A percentile compares a stretch with the other conserved stretches of the same genome.
phyloP scores from a whole-genome alignment of 2,888 invertebrate species.

The Hybos culiciformis region DNA sequence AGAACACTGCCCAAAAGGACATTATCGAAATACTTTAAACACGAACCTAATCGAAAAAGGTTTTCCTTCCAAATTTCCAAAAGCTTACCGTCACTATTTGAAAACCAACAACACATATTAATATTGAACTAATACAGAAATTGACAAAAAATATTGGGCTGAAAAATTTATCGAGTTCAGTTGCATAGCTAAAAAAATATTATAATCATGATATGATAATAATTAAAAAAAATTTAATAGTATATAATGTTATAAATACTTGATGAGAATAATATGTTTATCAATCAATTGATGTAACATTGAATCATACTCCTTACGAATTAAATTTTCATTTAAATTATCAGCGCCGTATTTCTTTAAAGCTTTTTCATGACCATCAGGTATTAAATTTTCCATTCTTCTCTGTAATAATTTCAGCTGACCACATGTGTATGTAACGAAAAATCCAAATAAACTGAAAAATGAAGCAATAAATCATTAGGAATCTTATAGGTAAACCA shows the following conservation, averaged over 20 bases:
- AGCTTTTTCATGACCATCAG: slow-evolving; percentile 14
- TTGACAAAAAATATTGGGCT: slow-evolving; percentile 31
- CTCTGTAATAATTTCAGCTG: slow-evolving; percentile 28
- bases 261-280: slow-evolving; percentile 26
- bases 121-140: slow-evolving; percentile 28
- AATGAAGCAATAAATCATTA: too few relatives aligned
- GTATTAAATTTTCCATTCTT: slow-evolving; percentile 21
- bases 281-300: slow-evolving; percentile 21
- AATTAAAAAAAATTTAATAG: not conserved
- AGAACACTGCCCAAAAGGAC: too few relatives aligned
- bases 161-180: slow-evolving; percentile 27
- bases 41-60: too few relatives aligned
- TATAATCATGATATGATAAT: not conserved
- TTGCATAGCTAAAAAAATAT: slow-evolving; percentile 22
- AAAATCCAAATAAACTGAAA: slow-evolving; percentile 33
- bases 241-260: slow-evolving; percentile 18
- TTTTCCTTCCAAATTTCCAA: too few relatives aligned
- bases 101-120: slow-evolving; percentile 35
- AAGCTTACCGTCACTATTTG: slow-evolving; percentile 28
- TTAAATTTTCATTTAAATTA: slow-evolving; percentile 4
- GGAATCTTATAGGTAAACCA: too few relatives aligned
- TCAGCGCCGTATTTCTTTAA: slow-evolving; percentile 8
- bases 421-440: slow-evolving; percentile 30
- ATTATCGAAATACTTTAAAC: too few relatives aligned
- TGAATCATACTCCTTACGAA: slow-evolving; percentile 16